Evolutionary conservation across 1,140 invertebrate species (phyloP).

Genomic region (Cecropterus lyciades): DNA sequence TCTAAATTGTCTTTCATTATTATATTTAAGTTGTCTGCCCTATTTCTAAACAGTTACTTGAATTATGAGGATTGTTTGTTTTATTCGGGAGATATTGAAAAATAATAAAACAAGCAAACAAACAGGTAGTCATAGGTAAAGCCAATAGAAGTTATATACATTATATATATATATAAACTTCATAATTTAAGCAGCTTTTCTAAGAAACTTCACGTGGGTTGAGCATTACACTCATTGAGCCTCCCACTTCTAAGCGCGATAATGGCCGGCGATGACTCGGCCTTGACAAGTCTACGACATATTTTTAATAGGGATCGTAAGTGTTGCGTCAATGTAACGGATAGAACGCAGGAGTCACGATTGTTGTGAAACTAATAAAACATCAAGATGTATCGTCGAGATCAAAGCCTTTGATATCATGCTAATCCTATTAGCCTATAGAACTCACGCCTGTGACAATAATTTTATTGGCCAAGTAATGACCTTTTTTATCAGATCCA

Average conservation of each 20-base stretch:
- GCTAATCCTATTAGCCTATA: background rate
- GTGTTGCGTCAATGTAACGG: constrained; percentile 41
- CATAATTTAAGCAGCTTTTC: too few relatives aligned
- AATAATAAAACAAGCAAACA: too few relatives aligned
- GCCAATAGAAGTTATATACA: too few relatives aligned
- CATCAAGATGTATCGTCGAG: constrained; percentile 37
- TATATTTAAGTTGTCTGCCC: background rate
- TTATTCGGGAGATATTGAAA: too few relatives aligned
- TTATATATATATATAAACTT: too few relatives aligned
- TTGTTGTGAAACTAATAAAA: constrained; percentile 46
- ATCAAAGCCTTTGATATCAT: constrained; percentile 5
- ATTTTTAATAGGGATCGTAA: constrained; percentile 50
- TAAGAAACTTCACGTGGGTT: too few relatives aligned
- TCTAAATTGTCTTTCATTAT: constrained; percentile 39
- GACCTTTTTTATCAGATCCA: background rate
- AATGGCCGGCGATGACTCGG: constrained; percentile 17
- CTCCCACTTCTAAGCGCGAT: background rate
- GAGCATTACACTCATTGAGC: too few relatives aligned
- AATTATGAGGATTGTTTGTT: too few relatives aligned
- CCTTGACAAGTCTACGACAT: constrained; percentile 49
- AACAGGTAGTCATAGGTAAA: too few relatives aligned
- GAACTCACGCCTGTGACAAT: constrained; percentile 1
- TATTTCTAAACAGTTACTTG: too few relatives aligned
- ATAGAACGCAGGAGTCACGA: constrained; percentile 54
- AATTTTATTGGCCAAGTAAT: background rate